Evolutionary conservation across 2,113 vertebrate genomes (phyloP).

Genomic region (Mastomys natalensis): DNA sequence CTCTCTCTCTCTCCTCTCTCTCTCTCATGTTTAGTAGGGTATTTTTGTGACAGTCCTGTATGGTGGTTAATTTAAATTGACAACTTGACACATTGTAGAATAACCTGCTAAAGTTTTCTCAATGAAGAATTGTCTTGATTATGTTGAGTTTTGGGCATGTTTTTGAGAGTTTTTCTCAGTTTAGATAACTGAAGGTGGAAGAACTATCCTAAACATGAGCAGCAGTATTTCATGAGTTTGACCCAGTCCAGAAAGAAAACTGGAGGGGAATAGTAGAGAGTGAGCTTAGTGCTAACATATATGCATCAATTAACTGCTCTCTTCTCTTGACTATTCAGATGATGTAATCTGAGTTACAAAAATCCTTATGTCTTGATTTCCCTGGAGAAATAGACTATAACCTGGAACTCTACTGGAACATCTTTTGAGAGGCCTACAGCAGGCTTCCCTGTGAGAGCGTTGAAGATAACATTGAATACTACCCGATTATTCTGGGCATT

Average conservation of each 20-base stretch:
- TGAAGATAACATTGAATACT: background rate
- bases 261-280: no score
- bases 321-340: background rate
- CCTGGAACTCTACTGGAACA: background rate
- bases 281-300: background rate
- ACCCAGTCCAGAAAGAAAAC: background rate
- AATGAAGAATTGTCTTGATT: no score
- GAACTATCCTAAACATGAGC: background rate
- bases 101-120: background rate
- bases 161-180: background rate
- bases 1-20: background rate
- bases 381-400: background rate
- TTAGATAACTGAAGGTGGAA: background rate
- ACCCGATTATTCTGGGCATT: background rate
- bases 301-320: background rate
- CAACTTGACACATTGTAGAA: background rate
- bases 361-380: background rate
- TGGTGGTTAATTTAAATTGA: background rate
- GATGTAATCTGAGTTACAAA: background rate
- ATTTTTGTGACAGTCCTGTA: background rate
- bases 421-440: background rate
- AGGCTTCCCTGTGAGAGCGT: background rate
- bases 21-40: background rate
- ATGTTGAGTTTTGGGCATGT: background rate
- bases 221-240: background rate